Base-by-base conservation (phyloP, 2,113 vertebrate genomes). In the Isurus oxyrinchus region DNA sequence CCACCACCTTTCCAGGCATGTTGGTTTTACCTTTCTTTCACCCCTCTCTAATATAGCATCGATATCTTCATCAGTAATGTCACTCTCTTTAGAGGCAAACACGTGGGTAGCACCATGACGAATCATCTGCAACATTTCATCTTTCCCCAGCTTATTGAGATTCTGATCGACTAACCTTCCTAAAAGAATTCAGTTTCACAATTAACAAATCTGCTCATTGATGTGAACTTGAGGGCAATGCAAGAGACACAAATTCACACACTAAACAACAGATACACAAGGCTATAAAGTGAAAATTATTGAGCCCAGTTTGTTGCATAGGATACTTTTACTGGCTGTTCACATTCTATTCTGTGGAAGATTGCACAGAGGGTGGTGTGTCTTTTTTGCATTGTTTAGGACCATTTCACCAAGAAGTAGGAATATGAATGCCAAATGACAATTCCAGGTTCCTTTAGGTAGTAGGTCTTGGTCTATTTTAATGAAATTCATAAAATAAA, bases 91-190 rank as follows among this genome's bases (percentile, higher is more conserved):
- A 87, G 99, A 99, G 19, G 99, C 99, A 97, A 99, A 99, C 23
- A 99, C 99, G 0, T 99, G 99, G 0, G 99, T 99, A 0, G 99
- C 99, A 40, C 99, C 99, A 2, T 99, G 99, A 61, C 99, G 98
- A 97, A 99, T 99, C 98, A 99, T 99, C 91, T 99, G 99, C 97
- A 99, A 97, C 99, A 99, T 99, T 97, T 99, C 99, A 94, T 99
- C 99, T 97, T 99, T 99, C 3, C 99, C 99, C 59, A 99, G 98
- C 97, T 99, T 99, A 97, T 99, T 99, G 95, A 99, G 97, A 96
- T 98, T 99, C 96, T 99, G 99, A 97, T 99, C 99, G 96, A 99
- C 99, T 76, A 99, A 97, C 96, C 99, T 98, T 97, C 99, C 99
- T 99, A 96, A n/a, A 72, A 95, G 66, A 95, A 95, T 53, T 57